Evolutionary conservation across 2,113 vertebrate species (phyloP).

Genomic region (Cyanoliseus patagonus): DNA sequence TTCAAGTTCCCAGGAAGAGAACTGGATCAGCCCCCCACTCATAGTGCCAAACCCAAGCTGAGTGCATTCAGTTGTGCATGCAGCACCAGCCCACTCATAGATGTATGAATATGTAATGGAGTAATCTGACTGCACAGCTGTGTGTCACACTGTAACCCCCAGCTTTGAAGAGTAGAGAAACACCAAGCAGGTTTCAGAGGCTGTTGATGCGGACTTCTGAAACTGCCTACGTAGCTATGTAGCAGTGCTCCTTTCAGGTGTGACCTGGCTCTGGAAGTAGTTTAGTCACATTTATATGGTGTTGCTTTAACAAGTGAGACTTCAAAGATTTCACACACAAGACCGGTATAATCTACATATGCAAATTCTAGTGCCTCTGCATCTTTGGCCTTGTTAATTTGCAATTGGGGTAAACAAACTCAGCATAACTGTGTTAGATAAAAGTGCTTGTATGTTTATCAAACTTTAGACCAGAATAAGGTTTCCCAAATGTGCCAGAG

Average conservation of each 20-base stretch:
- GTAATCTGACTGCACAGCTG: background rate
- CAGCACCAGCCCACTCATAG: fast-evolving
- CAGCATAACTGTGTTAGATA: background rate
- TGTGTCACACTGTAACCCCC: background rate
- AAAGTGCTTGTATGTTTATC: background rate
- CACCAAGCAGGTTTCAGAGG: fast-evolving
- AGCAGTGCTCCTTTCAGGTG: background rate
- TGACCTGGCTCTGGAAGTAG: background rate
- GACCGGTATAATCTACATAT: background rate
- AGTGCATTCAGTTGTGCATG: fast-evolving
- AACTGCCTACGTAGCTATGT: background rate
- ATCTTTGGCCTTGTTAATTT: background rate
- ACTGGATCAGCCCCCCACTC: background rate
- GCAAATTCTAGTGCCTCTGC: background rate
- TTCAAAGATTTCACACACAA: background rate
- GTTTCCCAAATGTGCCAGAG: background rate
- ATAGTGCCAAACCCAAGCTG: background rate
- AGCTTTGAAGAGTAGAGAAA: background rate
- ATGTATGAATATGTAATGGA: background rate
- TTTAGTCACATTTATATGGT: background rate
- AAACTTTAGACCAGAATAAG: background rate
- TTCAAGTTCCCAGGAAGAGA: background rate
- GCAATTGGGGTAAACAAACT: background rate
- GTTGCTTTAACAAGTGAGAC: background rate
- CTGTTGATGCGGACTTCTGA: background rate